Percentiles rank a stretch among this genome's conserved stretches.
phyloP scores from a whole-genome alignment of 2,113 vertebrate species.

The Gambusia holbrooki region DNA sequence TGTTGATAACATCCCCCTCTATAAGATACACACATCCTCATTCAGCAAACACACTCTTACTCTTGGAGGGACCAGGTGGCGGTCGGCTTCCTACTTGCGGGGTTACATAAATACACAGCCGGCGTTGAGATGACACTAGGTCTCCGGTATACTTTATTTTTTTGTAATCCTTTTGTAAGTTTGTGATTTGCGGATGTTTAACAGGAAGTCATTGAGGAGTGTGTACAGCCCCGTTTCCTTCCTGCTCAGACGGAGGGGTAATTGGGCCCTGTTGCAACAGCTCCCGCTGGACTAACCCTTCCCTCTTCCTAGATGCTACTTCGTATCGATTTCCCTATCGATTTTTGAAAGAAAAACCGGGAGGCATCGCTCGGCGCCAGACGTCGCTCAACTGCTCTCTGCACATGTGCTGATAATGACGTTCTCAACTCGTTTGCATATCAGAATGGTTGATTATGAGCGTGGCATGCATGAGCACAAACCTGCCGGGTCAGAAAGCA shows the following conservation, averaged over 20 bases:
- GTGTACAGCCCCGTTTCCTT: conserved; percentile 75
- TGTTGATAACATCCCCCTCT: conserved; percentile 82
- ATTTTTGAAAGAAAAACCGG: conserved; percentile 8
- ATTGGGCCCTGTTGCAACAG: conserved; percentile 51
- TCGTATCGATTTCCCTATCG: conserved; percentile 10
- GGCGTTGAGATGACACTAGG: conserved; percentile 72
- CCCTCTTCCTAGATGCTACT: conserved; percentile 24
- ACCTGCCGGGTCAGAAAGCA: conserved; percentile 37
- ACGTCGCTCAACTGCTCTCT: conserved; percentile 66
- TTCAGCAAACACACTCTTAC: conserved; percentile 33
- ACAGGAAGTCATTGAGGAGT: conserved; percentile 73
- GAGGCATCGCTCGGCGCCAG: conserved; percentile 51
- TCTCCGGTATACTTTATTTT: conserved; percentile 41
- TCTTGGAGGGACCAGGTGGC: conserved; percentile 54
- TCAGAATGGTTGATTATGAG: conserved; percentile 70
- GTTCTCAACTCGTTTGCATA: conserved; percentile 66
- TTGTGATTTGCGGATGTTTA: conserved; percentile 74
- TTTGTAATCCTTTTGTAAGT: conserved; percentile 69
- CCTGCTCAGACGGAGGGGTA: conserved; percentile 63
- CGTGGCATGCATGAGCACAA: conserved; percentile 75
- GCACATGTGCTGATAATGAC: conserved; percentile 65
- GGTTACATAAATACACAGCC: conserved; percentile 79
- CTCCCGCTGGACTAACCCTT: conserved; percentile 39
- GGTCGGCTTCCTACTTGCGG: conserved; percentile 66
- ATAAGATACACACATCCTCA: conserved; percentile 57